These are phyloP conservation scores for Dolichopus griseipennis DNA, from an alignment of 2,888 invertebrate species.

Conservation along the genomic window DNA sequence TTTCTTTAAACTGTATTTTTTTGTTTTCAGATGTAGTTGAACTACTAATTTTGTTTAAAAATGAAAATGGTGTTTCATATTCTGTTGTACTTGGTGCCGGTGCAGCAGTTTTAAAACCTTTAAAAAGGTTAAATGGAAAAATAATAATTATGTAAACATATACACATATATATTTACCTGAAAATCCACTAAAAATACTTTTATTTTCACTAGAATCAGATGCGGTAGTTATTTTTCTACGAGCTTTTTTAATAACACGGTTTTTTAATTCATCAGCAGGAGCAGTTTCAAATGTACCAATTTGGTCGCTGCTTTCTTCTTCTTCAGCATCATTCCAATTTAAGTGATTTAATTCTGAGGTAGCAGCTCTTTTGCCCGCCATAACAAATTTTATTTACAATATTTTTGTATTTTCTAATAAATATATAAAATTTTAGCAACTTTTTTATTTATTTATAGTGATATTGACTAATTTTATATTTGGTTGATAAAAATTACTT, in stretches of 20 bases:
- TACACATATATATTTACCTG: constrained; percentile 39
- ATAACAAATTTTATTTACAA: constrained; percentile 38
- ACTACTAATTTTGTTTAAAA: constrained; percentile 24
- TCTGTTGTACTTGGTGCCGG: constrained; percentile 29
- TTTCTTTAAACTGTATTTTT: constrained; percentile 24
- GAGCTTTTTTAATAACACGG: constrained; percentile 72
- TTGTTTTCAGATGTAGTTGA: constrained; percentile 23
- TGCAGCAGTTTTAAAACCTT: constrained; percentile 33
- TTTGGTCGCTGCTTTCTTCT: constrained; percentile 50
- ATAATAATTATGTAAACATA: background rate
- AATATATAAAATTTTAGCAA: too few species aligned
- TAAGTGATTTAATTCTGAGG: constrained; percentile 67
- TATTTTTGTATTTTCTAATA: too few species aligned
- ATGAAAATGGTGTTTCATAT: constrained; percentile 31
- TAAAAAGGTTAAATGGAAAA: background rate
- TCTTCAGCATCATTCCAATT: constrained; percentile 79
- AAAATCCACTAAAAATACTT: constrained; percentile 62
- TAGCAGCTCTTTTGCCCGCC: constrained; percentile 66
- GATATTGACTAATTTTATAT: too few species aligned
- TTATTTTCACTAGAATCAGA: constrained; percentile 29
- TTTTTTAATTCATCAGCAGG: constrained; percentile 60
- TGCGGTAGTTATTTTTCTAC: constrained; percentile 35
- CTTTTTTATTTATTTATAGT: too few species aligned
- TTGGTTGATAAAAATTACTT: too few species aligned
- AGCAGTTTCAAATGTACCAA: constrained; percentile 62